These are phyloP conservation scores for Lophura nycthemera DNA, from an alignment of 2,113 vertebrate genomes.

Conservation along the genomic window DNA sequence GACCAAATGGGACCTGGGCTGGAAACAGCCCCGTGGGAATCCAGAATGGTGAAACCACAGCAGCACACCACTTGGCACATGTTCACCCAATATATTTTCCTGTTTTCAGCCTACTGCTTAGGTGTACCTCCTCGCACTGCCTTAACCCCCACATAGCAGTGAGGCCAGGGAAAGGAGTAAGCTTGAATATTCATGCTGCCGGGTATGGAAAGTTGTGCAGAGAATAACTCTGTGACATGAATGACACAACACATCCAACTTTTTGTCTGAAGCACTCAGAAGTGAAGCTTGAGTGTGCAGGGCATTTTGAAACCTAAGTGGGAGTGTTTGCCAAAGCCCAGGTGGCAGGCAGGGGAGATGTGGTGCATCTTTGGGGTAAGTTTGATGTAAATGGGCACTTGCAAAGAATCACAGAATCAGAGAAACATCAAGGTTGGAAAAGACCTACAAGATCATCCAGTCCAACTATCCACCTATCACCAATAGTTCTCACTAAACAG, in stretches of 20 bases:
- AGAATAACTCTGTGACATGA: constrained; percentile 2
- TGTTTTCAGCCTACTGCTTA: not conserved
- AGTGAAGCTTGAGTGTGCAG: not conserved
- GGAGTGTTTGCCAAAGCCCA: not conserved
- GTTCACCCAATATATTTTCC: not conserved
- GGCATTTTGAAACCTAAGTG: constrained; percentile 24
- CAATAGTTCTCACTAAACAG: too few species aligned
- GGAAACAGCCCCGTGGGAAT: not conserved
- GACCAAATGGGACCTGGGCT: not conserved
- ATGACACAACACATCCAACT: constrained; percentile 37
- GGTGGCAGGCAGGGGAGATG: constrained; percentile 25
- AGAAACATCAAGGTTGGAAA: too few species aligned
- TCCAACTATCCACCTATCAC: too few species aligned
- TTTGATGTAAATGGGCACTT: constrained; percentile 58
- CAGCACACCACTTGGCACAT: rapidly evolving
- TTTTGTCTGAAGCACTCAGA: constrained; percentile 18
- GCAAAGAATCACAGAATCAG: not conserved
- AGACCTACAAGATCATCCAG: too few species aligned
- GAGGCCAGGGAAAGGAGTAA: not conserved
- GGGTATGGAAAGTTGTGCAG: not conserved
- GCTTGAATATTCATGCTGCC: not conserved
- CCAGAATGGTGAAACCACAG: not conserved
- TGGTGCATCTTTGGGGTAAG: constrained; percentile 24
- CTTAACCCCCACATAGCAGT: not conserved
- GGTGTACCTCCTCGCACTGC: not conserved